These are phyloP conservation scores for Sesia bembeciformis DNA, from an alignment of 2,888 invertebrate species.

Conservation along the genomic window DNA sequence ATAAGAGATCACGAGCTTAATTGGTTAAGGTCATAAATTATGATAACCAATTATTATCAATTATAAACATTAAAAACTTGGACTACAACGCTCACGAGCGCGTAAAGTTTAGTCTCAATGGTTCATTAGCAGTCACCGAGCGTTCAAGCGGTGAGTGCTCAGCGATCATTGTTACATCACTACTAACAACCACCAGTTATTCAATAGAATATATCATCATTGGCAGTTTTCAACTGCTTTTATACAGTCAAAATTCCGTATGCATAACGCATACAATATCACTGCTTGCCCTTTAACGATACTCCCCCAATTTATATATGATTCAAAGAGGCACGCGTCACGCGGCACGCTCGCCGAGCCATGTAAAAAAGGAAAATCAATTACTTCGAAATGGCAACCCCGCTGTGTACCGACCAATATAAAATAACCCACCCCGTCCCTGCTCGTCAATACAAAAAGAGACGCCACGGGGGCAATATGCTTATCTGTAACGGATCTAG, in stretches of 20 bases:
- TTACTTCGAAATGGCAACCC: slow-evolving; percentile 62
- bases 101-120: no score
- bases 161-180: no score
- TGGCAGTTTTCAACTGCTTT: background rate
- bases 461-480: slow-evolving; percentile 12
- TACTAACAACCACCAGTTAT: no score
- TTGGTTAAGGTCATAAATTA: no score
- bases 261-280: background rate
- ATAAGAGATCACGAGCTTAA: no score
- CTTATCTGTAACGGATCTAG: slow-evolving; percentile 14
- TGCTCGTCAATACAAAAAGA: background rate
- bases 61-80: no score
- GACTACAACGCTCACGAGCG: no score
- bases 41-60: no score
- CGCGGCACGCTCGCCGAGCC: slow-evolving; percentile 49
- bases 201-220: background rate
- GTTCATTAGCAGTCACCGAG: no score
- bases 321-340: slow-evolving; percentile 37
- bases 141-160: no score
- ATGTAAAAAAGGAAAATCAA: slow-evolving; percentile 66
- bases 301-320: slow-evolving; percentile 22
- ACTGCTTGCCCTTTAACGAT: background rate
- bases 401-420: slow-evolving; percentile 25
- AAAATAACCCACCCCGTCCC: slow-evolving; percentile 22
- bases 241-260: background rate